Base-by-base conservation (phyloP, 2,888 invertebrate genomes). In the Shargacucullia verbasci region DNA sequence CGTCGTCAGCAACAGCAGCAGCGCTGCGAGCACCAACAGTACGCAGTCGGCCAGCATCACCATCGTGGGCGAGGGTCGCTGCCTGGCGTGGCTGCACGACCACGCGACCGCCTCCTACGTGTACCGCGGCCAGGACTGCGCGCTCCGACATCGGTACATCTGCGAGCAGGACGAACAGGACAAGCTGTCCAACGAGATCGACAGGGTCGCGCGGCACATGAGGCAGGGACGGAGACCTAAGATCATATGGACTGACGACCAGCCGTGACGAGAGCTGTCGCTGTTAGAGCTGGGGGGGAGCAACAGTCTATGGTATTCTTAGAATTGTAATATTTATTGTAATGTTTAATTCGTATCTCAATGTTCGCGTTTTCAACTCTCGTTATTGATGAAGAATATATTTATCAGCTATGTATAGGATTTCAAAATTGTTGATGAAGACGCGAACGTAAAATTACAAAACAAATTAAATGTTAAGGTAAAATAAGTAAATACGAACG, bases 101-200 rank as follows among this genome's bases (percentile, higher is more conserved):
- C 92, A 95, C 0, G 88, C 95, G 0, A 88, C 95, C 35, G 90
- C 94, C 65, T 91, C 94, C n/a, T 96, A 96, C 77, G 87, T 89
- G 35, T 97, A 96, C 85, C 95, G 95, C 73, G 97, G 97, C 0
- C 95, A 95, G 59, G 97, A 98, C 86, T 98, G 97, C 83, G 95
- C 96, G 0, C 89, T 95, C 0, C 86, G 95, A 10, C 96, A 96
- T 0, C 58, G 95, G 74, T 97, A 95, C 82, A 95, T 97, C 48
- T 98, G 98, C 82, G 96, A 97, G 91, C 87, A 95, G 87, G 89
- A 95, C 10, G 94, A 95, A 76, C 94, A 91, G 62, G 90, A 90
- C 81, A 78, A 91, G 11, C 87, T 96, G 27, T 94, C 95, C 79
- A 96, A 96, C 79, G 96, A 96, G 81, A 95, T 96, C 37, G 89